Evolutionary conservation across 2,113 vertebrate genomes (phyloP).

Genomic region (Aspiorhynchus laticeps): DNA sequence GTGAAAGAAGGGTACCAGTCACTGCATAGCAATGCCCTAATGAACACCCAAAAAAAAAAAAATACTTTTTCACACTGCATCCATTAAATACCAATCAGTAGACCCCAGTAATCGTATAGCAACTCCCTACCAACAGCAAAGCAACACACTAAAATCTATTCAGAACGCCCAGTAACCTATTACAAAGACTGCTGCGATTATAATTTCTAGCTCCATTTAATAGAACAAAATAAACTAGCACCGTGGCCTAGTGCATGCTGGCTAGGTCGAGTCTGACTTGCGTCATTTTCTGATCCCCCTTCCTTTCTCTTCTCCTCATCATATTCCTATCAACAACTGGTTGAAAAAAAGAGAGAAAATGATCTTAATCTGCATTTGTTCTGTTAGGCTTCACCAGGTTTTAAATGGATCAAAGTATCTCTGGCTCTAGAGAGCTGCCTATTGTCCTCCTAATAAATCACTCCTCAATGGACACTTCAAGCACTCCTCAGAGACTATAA

Average conservation of each 20-base stretch:
- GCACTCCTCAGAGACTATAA: conserved; percentile 21
- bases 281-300: background rate
- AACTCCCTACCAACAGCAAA: background rate
- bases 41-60: background rate
- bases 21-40: background rate
- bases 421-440: background rate
- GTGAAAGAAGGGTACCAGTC: background rate
- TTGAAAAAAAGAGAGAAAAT: background rate
- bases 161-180: background rate
- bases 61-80: too few species aligned
- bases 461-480: conserved; percentile 4
- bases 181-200: background rate
- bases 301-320: background rate
- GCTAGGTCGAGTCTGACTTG: background rate
- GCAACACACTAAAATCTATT: background rate
- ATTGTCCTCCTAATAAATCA: conserved; percentile 16
- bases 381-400: background rate
- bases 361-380: background rate
- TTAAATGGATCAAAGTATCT: background rate
- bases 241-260: background rate
- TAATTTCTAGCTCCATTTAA: background rate
- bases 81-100: background rate
- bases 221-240: background rate
- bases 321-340: background rate
- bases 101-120: background rate